Evolutionary conservation across 2,888 invertebrate genomes (phyloP).

Genomic region (Apotomis capreana): DNA sequence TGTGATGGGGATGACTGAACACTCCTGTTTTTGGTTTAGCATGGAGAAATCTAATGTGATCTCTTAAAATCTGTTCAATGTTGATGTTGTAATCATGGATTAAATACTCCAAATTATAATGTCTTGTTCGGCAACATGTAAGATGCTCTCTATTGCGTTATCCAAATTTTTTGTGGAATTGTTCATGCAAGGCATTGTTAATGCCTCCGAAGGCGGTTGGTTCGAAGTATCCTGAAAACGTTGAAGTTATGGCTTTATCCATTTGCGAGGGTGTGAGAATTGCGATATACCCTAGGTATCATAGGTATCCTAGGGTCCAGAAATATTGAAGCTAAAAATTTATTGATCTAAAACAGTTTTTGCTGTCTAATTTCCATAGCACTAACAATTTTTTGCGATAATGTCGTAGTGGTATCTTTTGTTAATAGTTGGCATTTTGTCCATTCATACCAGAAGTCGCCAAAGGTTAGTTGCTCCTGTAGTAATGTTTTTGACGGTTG

Average conservation of each 20-base stretch:
- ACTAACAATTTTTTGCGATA: neutral
- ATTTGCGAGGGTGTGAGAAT: constrained; percentile 5
- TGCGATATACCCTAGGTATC: neutral
- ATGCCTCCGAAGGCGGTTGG: neutral
- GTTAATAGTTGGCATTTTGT: too few species aligned
- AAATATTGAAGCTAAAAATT: neutral
- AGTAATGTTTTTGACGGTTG: too few species aligned
- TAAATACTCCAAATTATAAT: too few species aligned
- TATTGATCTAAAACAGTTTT: constrained; percentile 3
- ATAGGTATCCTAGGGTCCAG: constrained; percentile 5
- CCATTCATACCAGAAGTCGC: too few species aligned
- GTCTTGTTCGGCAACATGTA: too few species aligned
- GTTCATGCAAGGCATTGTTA: constrained; percentile 2
- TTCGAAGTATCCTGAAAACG: neutral
- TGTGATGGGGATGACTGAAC: too few species aligned
- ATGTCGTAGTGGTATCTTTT: too few species aligned
- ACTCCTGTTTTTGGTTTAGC: neutral
- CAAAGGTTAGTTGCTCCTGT: too few species aligned
- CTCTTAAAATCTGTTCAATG: too few species aligned
- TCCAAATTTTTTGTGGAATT: constrained; percentile 9
- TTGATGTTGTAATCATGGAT: neutral
- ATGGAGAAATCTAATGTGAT: too few species aligned
- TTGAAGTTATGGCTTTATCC: constrained; percentile 7
- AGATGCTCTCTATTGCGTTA: too few species aligned
- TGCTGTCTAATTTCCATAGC: constrained; percentile 8